These are phyloP conservation scores for Gasterosteus nipponicus DNA, from an alignment of 2,113 vertebrate genomes.

Conservation along the genomic window DNA sequence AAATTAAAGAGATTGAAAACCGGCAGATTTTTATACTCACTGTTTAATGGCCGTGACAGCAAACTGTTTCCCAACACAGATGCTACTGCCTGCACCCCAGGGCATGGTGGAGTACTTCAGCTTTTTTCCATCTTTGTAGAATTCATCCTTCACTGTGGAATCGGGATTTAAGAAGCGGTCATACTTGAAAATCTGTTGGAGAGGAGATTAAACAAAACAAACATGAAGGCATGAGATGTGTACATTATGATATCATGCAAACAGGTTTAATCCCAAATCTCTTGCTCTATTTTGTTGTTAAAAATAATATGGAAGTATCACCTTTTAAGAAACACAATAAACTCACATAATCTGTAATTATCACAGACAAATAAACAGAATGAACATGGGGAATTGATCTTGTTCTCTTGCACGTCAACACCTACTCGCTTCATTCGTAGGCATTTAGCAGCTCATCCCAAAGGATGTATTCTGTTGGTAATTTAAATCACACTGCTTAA, in stretches of 20 bases:
- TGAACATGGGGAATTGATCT: conserved; percentile 23
- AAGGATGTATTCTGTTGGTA: conserved; percentile 24
- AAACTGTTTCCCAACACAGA: conserved; percentile 75
- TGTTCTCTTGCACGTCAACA: background rate
- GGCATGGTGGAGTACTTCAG: conserved; percentile 83
- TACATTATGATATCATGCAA: background rate
- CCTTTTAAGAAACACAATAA: conserved; percentile 16
- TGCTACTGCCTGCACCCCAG: conserved; percentile 83
- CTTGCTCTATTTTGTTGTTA: background rate
- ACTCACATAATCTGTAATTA: background rate
- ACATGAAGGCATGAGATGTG: background rate
- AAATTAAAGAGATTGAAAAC: background rate
- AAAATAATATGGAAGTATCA: conserved; percentile 14
- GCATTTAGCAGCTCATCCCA: conserved; percentile 40
- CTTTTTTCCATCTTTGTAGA: conserved; percentile 80
- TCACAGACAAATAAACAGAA: conserved; percentile 29
- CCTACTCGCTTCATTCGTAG: conserved; percentile 28
- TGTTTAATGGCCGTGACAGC: conserved; percentile 83
- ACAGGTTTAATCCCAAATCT: background rate
- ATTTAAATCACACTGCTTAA: conserved; percentile 45
- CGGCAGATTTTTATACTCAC: conserved; percentile 70
- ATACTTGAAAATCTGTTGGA: conserved; percentile 82
- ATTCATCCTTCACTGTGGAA: conserved; percentile 78
- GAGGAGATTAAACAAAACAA: background rate
- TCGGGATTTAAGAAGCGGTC: conserved; percentile 84